Conservation (phyloP, 2,113 vertebrate genomes). For the western clawed frog (Xenopus tropicalis) region UCB_Xtro_10.0 CM004445.2:74606001-74606500, state of each 20-base stretch:
- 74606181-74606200: too few species aligned
- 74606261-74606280: neutral
- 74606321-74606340: neutral
- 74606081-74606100: constrained; percentile 83
- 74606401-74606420: neutral
- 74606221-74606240: too few species aligned
- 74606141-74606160: neutral
- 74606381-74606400: neutral
- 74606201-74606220: too few species aligned
- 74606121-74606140: neutral
- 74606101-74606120: neutral
- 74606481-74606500: neutral
- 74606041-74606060: constrained; percentile 75
- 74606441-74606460: neutral
- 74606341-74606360: neutral
- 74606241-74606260: too few species aligned
- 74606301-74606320: neutral
- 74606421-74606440: neutral
- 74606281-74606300: too few species aligned
- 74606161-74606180: too few species aligned
- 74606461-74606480: neutral
- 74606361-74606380: constrained; percentile 4
- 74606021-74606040: constrained; percentile 91
- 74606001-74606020: constrained; percentile 77
- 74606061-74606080: constrained; percentile 90